phyloP scores from a whole-genome alignment of 64 coral and sea anemone genomes.

The Dendronephthya gigantea region DNA sequence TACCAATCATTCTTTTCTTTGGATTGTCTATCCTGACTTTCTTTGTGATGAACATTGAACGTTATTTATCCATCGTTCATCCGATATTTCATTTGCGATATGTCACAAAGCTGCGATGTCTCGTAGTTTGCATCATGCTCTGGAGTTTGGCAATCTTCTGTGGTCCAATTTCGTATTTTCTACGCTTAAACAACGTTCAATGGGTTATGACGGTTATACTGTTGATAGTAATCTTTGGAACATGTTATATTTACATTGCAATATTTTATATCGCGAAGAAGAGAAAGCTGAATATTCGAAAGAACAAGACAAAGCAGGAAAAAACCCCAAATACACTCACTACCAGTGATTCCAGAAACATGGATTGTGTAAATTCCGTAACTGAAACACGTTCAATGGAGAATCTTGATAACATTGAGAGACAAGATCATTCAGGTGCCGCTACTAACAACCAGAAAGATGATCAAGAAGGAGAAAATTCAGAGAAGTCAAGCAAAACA shows the following conservation, averaged over 20 bases:
- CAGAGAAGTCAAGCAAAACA: conserved; percentile 6
- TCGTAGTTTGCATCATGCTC: neutral
- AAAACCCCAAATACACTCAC: neutral
- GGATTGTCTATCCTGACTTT: neutral
- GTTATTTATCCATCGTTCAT: conserved; percentile 4
- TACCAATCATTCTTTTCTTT: neutral
- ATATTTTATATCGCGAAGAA: neutral
- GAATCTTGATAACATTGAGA: neutral
- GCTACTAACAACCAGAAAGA: neutral
- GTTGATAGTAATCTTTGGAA: neutral
- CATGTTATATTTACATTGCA: neutral
- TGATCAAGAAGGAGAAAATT: neutral
- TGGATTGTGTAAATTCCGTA: neutral
- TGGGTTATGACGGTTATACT: neutral
- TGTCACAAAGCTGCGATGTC: neutral
- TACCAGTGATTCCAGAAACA: neutral
- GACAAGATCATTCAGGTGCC: no score
- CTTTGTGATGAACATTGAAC: neutral
- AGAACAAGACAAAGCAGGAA: neutral
- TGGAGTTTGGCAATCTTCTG: neutral
- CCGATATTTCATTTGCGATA: neutral
- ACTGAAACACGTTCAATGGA: neutral
- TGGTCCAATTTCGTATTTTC: neutral
- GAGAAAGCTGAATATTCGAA: neutral
- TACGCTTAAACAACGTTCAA: neutral